These are phyloP conservation scores for Pycnomerus fuliginosus DNA, from an alignment of 2,888 invertebrate genomes.

Conservation along the genomic window DNA sequence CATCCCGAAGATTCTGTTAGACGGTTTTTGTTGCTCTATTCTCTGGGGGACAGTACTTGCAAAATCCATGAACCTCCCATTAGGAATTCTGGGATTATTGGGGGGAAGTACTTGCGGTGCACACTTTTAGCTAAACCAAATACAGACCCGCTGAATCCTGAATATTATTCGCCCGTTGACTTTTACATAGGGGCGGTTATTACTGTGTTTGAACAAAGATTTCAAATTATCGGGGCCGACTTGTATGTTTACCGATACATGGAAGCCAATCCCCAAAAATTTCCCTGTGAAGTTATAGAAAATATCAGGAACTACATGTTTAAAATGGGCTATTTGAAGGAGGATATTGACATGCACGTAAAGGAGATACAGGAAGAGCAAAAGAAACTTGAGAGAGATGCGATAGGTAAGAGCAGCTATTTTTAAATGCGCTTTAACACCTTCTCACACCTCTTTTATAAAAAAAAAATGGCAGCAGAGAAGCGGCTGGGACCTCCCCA, in stretches of 20 bases:
- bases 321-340: constrained; percentile 63
- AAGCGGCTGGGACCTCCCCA: no score
- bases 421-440: no score
- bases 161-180: constrained; percentile 75
- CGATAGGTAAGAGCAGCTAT: constrained; percentile 29
- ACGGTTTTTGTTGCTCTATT: constrained; percentile 74
- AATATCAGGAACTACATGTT: constrained; percentile 69
- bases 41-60: constrained; percentile 73
- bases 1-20: constrained; percentile 77
- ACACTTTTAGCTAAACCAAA: constrained; percentile 69
- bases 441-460: no score
- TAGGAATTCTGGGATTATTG: constrained; percentile 73
- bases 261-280: constrained; percentile 70
- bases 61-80: constrained; percentile 72
- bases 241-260: constrained; percentile 72
- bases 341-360: constrained; percentile 55
- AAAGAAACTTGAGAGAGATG: constrained; percentile 40
- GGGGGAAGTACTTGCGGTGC: constrained; percentile 73
- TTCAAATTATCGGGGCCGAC: constrained; percentile 65
- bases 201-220: constrained; percentile 71
- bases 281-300: constrained; percentile 65
- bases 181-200: constrained; percentile 76
- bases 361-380: constrained; percentile 43
- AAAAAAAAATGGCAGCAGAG: no score
- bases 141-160: constrained; percentile 67